These are phyloP conservation scores for Dromaius novaehollandiae DNA, from an alignment of 2,113 vertebrate genomes.

Conservation along the genomic window DNA sequence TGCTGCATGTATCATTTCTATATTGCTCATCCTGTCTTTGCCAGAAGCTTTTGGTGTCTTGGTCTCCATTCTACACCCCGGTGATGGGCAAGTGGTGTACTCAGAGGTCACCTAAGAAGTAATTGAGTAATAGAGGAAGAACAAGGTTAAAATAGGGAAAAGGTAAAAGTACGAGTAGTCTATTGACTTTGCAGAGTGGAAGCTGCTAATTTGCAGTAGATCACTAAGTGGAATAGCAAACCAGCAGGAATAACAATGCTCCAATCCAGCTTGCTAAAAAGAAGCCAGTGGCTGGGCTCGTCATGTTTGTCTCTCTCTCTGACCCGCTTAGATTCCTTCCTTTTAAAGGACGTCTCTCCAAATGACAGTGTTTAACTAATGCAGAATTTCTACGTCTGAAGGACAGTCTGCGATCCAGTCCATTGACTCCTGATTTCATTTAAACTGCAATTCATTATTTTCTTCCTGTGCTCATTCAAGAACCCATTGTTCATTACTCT, in stretches of 20 bases:
- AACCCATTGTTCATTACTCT: slow-evolving; percentile 82
- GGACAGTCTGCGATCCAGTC: slow-evolving; percentile 74
- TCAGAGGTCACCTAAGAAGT: background rate
- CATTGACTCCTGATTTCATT: slow-evolving; percentile 77
- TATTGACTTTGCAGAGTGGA: background rate
- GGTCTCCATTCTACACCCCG: background rate
- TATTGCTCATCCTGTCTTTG: background rate
- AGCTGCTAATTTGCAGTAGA: background rate
- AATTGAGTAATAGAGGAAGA: background rate
- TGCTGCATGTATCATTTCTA: background rate
- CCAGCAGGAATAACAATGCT: background rate
- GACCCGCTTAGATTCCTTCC: slow-evolving; percentile 17
- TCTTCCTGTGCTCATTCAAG: slow-evolving; percentile 77
- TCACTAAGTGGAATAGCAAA: background rate
- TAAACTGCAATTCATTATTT: slow-evolving; percentile 82
- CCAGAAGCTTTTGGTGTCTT: background rate
- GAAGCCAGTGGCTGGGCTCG: background rate
- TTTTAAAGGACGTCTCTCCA: slow-evolving; percentile 56
- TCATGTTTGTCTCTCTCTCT: background rate
- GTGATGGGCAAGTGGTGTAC: background rate
- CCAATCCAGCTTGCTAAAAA: background rate
- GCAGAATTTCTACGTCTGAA: slow-evolving; percentile 72
- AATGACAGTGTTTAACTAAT: slow-evolving; percentile 57
- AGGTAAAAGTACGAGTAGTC: background rate
- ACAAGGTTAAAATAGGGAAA: background rate